Base-by-base conservation (phyloP, 2,888 invertebrate genomes). In the Philopedon plagiatum region DNA sequence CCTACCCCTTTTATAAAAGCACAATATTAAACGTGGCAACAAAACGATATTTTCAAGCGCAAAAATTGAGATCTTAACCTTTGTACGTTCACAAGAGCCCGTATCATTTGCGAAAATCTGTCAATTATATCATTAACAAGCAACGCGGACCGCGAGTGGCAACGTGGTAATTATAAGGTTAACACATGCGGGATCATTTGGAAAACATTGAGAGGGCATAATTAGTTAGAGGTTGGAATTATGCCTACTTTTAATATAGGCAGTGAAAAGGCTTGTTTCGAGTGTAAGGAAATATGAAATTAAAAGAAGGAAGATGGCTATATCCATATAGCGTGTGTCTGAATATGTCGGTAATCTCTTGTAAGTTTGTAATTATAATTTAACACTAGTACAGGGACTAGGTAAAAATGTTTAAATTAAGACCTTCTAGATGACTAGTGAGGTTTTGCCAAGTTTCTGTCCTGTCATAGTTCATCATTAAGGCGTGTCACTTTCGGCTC, bases 61-160 rank as follows among this genome's bases (percentile, higher is more conserved):
- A 61, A 61, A 68, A 68, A 68, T 66, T 66, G 66, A 58, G 58
- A 68, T 49, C 39, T 29, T 39, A 51, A 44, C 62, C 56, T 69
- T 69, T 69, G 68, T 69, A 39, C 11, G 19, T 8, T 9, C 18
- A 68, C 73, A 71, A 77, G 78, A 64, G 73, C 76, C 76, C 76
- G 77, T 74, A 76, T 76, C 75, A 70, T 76, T 72, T 73, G 66
- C 41, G 75, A 74, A 65, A 60, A 75, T 61, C 75, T 78, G 78
- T 78, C 77, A 78, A 78, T 78, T 78, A 78, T 71, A 75, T 78
- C 77, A 76, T 77, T 77, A 76, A 69, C 70, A 69, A 72, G 75
- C 71, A 66, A 72, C 73, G 15, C 19, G 34, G 34, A 21, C 56
- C 13, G 11, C 11, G 23, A 46, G 51, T 63, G 63, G 46, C 54